A percentile compares a stretch with the other conserved stretches of the same genome.
Conservation (phyloP, 2,888 invertebrate species). For the Liopterus haemorrhoidalis region DNA sequence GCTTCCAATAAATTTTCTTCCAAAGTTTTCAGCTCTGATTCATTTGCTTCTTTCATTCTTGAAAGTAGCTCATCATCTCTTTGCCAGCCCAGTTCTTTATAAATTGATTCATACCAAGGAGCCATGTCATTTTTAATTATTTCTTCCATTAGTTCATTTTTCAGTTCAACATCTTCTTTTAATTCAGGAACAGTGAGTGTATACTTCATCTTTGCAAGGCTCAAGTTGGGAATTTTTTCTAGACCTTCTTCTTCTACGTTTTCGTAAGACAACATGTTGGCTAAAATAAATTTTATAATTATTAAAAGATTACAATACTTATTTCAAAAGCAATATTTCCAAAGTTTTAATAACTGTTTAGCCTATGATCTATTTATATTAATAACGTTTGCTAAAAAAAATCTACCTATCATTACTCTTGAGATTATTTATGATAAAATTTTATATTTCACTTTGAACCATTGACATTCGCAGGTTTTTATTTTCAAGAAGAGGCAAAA, state of each 20-base stretch:
- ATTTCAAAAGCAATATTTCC: too few relatives aligned
- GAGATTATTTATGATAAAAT: too few relatives aligned
- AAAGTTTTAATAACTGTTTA: too few relatives aligned
- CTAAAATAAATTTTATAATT: too few relatives aligned
- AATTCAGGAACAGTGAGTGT: conserved; percentile 48
- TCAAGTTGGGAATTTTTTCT: conserved; percentile 35
- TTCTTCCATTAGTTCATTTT: conserved; percentile 46
- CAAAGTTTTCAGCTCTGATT: conserved; percentile 31
- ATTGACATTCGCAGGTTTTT: too few relatives aligned
- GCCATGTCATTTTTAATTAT: conserved; percentile 56
- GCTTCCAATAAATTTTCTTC: conserved; percentile 35
- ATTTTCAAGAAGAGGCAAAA: too few relatives aligned
- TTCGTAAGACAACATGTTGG: conserved; percentile 1
- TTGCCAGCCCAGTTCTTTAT: conserved; percentile 45
- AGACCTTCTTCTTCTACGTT: conserved; percentile 26
- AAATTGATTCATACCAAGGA: conserved; percentile 57
- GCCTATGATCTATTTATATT: too few relatives aligned
- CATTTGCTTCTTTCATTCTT: conserved; percentile 36
- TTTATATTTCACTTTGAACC: too few relatives aligned
- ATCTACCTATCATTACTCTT: too few relatives aligned
- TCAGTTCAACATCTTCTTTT: conserved; percentile 46
- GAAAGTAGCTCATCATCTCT: conserved; percentile 44
- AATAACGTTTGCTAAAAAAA: too few relatives aligned
- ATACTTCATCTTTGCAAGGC: conserved; percentile 53
- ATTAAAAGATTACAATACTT: too few relatives aligned